Conservation (phyloP, 2,888 invertebrate genomes). For the Marasmarcha lunaedactyla region DNA sequence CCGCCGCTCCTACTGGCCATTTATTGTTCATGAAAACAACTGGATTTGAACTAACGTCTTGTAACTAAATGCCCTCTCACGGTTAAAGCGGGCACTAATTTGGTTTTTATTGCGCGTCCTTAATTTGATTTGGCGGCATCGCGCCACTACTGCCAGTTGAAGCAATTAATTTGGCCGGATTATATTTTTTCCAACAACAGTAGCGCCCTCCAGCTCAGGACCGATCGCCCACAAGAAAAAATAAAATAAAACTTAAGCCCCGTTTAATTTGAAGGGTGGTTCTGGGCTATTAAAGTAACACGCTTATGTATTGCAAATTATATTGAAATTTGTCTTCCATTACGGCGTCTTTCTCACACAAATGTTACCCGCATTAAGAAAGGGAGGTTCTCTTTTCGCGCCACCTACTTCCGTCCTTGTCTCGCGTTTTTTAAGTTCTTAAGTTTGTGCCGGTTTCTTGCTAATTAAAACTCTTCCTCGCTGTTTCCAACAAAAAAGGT, state of each 20-base stretch:
- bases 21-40: conserved; percentile 72
- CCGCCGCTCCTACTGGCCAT: conserved; percentile 65
- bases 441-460: conserved; percentile 64
- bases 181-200: conserved; percentile 61
- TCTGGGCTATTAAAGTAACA: conserved; percentile 73
- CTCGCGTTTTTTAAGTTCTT: conserved; percentile 64
- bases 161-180: conserved; percentile 70
- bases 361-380: conserved; percentile 69
- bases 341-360: conserved; percentile 69
- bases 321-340: conserved; percentile 72
- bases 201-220: conserved; percentile 31
- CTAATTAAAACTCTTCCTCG: conserved; percentile 71
- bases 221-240: conserved; percentile 50
- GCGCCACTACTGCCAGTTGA: conserved; percentile 65
- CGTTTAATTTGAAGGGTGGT: conserved; percentile 73
- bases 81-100: conserved; percentile 71
- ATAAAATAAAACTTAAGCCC: conserved; percentile 71
- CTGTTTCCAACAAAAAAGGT: conserved; percentile 67
- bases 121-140: conserved; percentile 72
- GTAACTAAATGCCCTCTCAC: conserved; percentile 70
- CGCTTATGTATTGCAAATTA: conserved; percentile 73
- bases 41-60: conserved; percentile 72
- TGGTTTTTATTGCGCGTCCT: conserved; percentile 71
- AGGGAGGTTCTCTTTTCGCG: conserved; percentile 64
- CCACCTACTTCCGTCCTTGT: conserved; percentile 57